Base-by-base conservation (phyloP, 1,140 invertebrate species). In the Eumaeus atala region DNA sequence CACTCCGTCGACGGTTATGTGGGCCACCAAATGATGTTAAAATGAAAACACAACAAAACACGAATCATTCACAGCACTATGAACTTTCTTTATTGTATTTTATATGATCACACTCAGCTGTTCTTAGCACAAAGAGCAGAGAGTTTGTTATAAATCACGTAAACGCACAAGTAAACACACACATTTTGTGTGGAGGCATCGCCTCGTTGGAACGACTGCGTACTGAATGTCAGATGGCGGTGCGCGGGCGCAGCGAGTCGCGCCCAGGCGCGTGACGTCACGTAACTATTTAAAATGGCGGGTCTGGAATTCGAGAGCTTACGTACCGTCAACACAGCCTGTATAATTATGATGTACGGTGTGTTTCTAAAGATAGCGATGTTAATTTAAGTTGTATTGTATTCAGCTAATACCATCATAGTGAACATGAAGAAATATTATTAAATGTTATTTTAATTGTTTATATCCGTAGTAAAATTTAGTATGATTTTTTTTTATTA, bases 241-340 rank as follows among this genome's bases (percentile, higher is more conserved):
- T 74, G 80, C 78, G 75, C 78, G 66, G 57, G 76, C 82, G 77
- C 70, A 62, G n/a, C n/a, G n/a, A n/a, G 72, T 42, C 77, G 77
- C 78, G 74, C 80, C 82, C 78, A 82, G 64, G 65, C 58, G 59
- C 66, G 72, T 86, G 80, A 86, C 83, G 83, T 86, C 83, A 86
- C 70, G 56, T 48, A 64, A 78, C 80, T 81, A 86, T 86, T 86
- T 78, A 86, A 84, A 83, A 86, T 86, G 83, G 83, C 83, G 69
- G 70, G 65, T 6, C 21, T 59, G 77, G 80, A 83, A 86, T 86
- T 67, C 74, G 77, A 86, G 79, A 85, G 74, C 80, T 79, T 84
- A 79, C 77, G 73, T 75, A 80, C 67, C 58, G 61, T 59, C 62
- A 64, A n/a, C n/a, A 67, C 72, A 77, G 17, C 28, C 28, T 48